Evolutionary conservation across 2,888 invertebrate species (phyloP).

Genomic region (Coronaproctus castanopsis): DNA sequence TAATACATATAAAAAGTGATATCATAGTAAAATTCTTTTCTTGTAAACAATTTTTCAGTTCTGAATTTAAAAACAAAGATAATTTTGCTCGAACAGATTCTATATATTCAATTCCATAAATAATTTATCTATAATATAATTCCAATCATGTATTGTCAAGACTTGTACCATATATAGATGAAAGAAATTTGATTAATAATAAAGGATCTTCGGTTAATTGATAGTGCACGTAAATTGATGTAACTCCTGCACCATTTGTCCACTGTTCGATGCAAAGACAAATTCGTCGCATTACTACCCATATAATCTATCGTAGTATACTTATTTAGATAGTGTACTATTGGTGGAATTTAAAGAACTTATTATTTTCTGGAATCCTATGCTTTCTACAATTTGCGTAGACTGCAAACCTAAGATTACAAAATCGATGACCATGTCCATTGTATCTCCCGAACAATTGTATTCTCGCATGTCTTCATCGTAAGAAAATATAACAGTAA

Average conservation of each 20-base stretch:
- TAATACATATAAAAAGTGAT: slow-evolving; percentile 27
- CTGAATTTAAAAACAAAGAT: slow-evolving; percentile 25
- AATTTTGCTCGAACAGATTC: too few species aligned
- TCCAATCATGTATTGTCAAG: slow-evolving; percentile 27
- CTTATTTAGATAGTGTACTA: slow-evolving; percentile 29
- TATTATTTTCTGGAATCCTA: slow-evolving; percentile 29
- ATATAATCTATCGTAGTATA: slow-evolving; percentile 14
- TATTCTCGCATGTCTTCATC: slow-evolving; percentile 21
- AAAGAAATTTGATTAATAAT: slow-evolving; percentile 27
- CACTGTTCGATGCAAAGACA: slow-evolving; percentile 30
- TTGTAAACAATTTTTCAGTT: slow-evolving; percentile 25
- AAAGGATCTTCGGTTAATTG: slow-evolving; percentile 23
- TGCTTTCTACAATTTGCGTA: slow-evolving; percentile 30
- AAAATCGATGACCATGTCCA: slow-evolving; percentile 30
- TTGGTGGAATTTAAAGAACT: slow-evolving; percentile 29
- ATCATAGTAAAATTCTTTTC: slow-evolving; percentile 26
- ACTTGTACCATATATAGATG: slow-evolving; percentile 27
- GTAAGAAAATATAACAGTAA: slow-evolving; percentile 25
- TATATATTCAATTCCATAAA: slow-evolving; percentile 29
- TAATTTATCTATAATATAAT: slow-evolving; percentile 25
- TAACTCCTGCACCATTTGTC: slow-evolving; percentile 26
- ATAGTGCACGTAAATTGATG: slow-evolving; percentile 22
- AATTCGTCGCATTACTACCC: slow-evolving; percentile 21
- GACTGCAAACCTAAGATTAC: slow-evolving; percentile 29
- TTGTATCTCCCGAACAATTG: slow-evolving; percentile 22